These are phyloP conservation scores for Triplophysa yarkandensis DNA, from an alignment of 2,797 vertebrate genomes.

Conservation along the genomic window DNA sequence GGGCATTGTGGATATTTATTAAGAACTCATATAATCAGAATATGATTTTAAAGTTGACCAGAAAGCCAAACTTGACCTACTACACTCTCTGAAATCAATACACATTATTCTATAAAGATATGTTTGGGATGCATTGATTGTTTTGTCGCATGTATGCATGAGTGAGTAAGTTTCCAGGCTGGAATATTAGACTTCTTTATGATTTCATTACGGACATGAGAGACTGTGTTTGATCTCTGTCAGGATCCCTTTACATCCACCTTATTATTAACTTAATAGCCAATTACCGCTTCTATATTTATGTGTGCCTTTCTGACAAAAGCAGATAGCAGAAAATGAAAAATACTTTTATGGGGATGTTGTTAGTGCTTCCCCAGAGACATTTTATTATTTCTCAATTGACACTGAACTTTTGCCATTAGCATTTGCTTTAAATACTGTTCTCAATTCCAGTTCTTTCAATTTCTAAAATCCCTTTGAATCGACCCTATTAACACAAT, in stretches of 20 bases:
- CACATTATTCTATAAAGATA: conserved; percentile 11
- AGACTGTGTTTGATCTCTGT: conserved; percentile 68
- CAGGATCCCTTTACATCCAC: conserved; percentile 48
- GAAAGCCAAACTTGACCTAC: not conserved
- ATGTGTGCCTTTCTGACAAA: conserved; percentile 54
- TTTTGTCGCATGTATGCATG: conserved; percentile 10
- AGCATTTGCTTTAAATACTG: conserved; percentile 74
- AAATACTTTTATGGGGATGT: conserved; percentile 65
- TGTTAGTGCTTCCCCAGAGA: conserved; percentile 64
- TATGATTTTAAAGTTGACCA: not conserved
- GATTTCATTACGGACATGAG: conserved; percentile 63
- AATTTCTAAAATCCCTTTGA: too few relatives aligned
- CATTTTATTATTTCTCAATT: conserved; percentile 70
- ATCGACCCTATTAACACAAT: too few relatives aligned
- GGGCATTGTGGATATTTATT: not conserved
- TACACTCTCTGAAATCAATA: conserved; percentile 1
- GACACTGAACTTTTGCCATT: conserved; percentile 74
- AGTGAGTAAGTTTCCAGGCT: conserved; percentile 30
- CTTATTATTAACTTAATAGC: conserved; percentile 54
- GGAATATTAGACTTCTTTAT: conserved; percentile 31
- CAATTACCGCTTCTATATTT: conserved; percentile 64
- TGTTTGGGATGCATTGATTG: conserved; percentile 9
- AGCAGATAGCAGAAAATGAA: conserved; percentile 71
- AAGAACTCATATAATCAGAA: conserved; percentile 13
- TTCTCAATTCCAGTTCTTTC: conserved; percentile 78